Base-by-base conservation (phyloP, 2,888 invertebrate genomes). In the Drosophila phalerata region DNA sequence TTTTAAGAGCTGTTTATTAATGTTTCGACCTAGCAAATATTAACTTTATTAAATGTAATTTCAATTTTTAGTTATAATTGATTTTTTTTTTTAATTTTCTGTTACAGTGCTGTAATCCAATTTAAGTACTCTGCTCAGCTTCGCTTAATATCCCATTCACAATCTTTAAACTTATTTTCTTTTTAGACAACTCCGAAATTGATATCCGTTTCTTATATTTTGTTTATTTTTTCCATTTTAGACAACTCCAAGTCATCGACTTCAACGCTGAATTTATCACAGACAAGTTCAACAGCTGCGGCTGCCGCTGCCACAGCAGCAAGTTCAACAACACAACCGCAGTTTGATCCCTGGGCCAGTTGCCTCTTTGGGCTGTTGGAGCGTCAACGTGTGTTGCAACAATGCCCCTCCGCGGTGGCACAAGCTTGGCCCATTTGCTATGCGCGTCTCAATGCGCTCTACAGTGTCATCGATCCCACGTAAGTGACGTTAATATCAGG, bases 361-460 rank as follows among this genome's bases (percentile, higher is more conserved):
- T 97, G 98, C 69, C 93, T 99, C 25, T 97, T 98, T 90, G 98
- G 97, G 5, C 96, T 99, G 84, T 93, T 99, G 88, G 97, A 98
- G 90, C 95, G 96, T 22, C 96, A 96, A 70, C 95, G 96, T 64
- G 95, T 98, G 52, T 94, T 97, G 19, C 95, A 96, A 13, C 94
- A 95, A 37, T 99, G 98, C 90, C 97, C 97, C 0, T 95, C 96
- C 25, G 97, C 98, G 1, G 95, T 98, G 0, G 94, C 96, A 45
- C 97, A 98, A 90, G 97, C 98, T 3, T 99, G 99, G 99, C 98
- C 99, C 0, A 96, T 98, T 65, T 96, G 98, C 28, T 98, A 97
- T 93, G 96, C 97, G 0, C 94, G 99, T 79, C 95, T 99, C 58
- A 97, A 97, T 85, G 96, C 97, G 0, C 94, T 99, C 3, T 98